Evolutionary conservation across 1,140 invertebrate genomes (phyloP).

Genomic region (Liolophura sinensis): DNA sequence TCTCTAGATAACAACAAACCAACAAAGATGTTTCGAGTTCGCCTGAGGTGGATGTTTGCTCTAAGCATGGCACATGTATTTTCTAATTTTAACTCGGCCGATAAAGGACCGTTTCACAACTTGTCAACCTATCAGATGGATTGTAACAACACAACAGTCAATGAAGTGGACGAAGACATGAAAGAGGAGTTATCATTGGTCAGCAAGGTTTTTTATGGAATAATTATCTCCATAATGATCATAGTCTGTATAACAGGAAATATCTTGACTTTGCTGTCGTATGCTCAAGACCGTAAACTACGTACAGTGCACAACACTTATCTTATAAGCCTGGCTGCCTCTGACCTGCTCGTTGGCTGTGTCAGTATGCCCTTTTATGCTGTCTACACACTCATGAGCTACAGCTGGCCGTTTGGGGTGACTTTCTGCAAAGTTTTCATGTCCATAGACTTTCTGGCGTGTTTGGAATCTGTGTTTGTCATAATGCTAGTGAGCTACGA

Average conservation of each 20-base stretch:
- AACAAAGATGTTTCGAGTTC: too few relatives aligned
- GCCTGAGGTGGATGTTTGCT: too few relatives aligned
- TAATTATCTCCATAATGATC: too few relatives aligned
- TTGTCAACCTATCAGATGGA: too few relatives aligned
- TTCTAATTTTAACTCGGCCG: too few relatives aligned
- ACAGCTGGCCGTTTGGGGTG: constrained; percentile 32
- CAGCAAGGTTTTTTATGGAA: too few relatives aligned
- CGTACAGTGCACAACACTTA: constrained; percentile 42
- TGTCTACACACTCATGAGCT: constrained; percentile 20
- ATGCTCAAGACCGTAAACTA: constrained; percentile 34
- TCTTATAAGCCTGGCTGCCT: constrained; percentile 41
- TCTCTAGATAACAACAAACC: too few relatives aligned
- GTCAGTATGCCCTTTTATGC: constrained; percentile 39
- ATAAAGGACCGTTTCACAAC: too few relatives aligned
- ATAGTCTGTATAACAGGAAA: constrained; percentile 24
- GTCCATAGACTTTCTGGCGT: constrained; percentile 31
- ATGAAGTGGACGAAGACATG: too few relatives aligned
- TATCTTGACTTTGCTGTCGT: constrained; percentile 35
- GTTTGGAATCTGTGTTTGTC: constrained; percentile 23
- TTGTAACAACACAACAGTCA: too few relatives aligned
- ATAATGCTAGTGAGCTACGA: constrained; percentile 37
- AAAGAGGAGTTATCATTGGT: too few relatives aligned
- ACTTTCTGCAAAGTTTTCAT: constrained; percentile 38
- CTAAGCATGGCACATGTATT: too few relatives aligned
- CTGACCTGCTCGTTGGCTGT: constrained; percentile 38